A percentile compares a stretch with the other conserved stretches of the same genome.
phyloP scores from a whole-genome alignment of 2,888 invertebrate species.

The Nymphalis polychloros region DNA sequence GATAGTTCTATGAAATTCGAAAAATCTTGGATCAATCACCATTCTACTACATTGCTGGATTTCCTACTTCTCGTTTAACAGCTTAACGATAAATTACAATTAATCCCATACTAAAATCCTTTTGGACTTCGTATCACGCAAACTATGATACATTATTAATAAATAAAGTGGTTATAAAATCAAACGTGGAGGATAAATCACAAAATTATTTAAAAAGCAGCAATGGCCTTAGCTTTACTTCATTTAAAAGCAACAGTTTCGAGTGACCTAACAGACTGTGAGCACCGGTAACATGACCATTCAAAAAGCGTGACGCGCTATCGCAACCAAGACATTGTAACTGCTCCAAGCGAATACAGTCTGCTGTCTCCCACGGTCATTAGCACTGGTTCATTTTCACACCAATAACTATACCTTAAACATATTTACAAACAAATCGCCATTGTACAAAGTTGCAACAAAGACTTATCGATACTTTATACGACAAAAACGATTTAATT shows the following conservation, averaged over 20 bases:
- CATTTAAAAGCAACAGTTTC: constrained; percentile 42
- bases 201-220: constrained; percentile 7
- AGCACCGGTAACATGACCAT: constrained; percentile 52
- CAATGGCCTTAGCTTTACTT: constrained; percentile 26
- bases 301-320: constrained; percentile 54
- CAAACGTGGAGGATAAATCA: background rate
- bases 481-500: background rate
- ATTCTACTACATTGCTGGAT: background rate
- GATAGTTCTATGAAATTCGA: background rate
- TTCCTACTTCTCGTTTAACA: background rate
- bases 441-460: constrained; percentile 1
- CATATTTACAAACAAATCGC: background rate
- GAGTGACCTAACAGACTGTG: constrained; percentile 48
- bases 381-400: constrained; percentile 16
- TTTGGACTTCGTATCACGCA: background rate
- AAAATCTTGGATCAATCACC: background rate
- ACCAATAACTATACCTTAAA: background rate
- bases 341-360: constrained; percentile 3
- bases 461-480: background rate
- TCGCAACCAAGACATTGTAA: constrained; percentile 30
- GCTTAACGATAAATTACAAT: too few species aligned
- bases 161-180: background rate
- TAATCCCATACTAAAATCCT: background rate
- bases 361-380: constrained; percentile 13
- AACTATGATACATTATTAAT: too few species aligned